Evolutionary conservation across 2,888 invertebrate genomes (phyloP).

Genomic region (Anarsia innoxiella): DNA sequence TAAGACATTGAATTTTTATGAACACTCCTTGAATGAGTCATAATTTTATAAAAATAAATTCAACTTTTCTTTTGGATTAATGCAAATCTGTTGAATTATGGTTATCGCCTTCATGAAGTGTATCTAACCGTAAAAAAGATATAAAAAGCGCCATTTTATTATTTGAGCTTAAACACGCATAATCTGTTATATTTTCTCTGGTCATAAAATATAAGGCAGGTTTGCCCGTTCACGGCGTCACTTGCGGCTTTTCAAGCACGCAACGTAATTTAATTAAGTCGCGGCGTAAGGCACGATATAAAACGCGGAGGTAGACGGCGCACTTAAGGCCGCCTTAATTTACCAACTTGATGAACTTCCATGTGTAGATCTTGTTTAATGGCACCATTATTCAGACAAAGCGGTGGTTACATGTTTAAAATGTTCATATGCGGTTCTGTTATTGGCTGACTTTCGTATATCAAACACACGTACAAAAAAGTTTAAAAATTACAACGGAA

Average conservation of each 20-base stretch:
- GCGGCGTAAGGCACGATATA: slow-evolving; percentile 38
- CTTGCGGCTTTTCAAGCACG: slow-evolving; percentile 50
- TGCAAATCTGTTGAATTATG: slow-evolving; percentile 7
- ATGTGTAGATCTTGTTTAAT: slow-evolving; percentile 31
- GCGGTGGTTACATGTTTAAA: slow-evolving; percentile 27
- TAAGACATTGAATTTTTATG: slow-evolving; percentile 24
- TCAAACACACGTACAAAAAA: too few species aligned
- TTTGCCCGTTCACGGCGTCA: slow-evolving; percentile 18
- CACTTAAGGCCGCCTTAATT: slow-evolving; percentile 42
- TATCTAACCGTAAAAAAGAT: slow-evolving; percentile 7
- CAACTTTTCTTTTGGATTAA: too few species aligned
- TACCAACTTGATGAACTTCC: slow-evolving; percentile 19
- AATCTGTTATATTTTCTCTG: slow-evolving; percentile 24
- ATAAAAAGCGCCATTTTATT: slow-evolving; percentile 28
- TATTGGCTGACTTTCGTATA: slow-evolving; percentile 5
- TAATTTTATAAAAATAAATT: too few species aligned
- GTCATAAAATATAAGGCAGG: slow-evolving; percentile 23
- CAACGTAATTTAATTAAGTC: slow-evolving; percentile 60
- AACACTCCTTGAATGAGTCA: too few species aligned
- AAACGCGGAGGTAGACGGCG: slow-evolving; percentile 44
- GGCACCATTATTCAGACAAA: slow-evolving; percentile 47
- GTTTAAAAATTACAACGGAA: too few species aligned
- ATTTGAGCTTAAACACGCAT: slow-evolving; percentile 26
- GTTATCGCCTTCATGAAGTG: neutral
- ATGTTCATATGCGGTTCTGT: slow-evolving; percentile 15